Evolutionary conservation across 2,888 invertebrate genomes (phyloP).

Genomic region (Morinoia aosen): DNA sequence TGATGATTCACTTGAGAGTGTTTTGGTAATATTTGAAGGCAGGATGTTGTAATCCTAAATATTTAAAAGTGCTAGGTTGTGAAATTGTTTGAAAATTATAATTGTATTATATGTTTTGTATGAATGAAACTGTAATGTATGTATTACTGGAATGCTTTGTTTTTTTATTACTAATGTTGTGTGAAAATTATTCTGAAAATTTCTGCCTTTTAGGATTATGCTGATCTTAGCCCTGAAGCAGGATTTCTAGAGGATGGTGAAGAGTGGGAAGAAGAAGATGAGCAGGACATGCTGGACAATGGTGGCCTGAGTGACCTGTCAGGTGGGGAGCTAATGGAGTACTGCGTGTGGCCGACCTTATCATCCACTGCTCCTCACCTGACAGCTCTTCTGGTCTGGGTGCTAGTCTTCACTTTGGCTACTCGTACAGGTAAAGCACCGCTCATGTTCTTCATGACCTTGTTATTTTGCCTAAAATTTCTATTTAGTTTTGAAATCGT

Average conservation of each 20-base stretch:
- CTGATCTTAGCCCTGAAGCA: slow-evolving; percentile 38
- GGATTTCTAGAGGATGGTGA: neutral
- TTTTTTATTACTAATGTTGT: neutral
- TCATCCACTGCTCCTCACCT: slow-evolving; percentile 25
- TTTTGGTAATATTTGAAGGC: neutral
- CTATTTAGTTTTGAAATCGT: neutral
- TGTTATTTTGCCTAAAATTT: neutral
- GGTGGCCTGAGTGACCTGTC: neutral
- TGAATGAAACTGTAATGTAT: neutral
- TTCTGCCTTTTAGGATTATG: slow-evolving; percentile 44
- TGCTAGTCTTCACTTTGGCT: slow-evolving; percentile 9
- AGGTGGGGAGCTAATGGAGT: slow-evolving; percentile 18
- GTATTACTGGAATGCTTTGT: neutral
- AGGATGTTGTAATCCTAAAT: neutral
- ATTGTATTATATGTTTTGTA: neutral
- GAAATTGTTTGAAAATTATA: neutral
- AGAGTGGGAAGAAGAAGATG: neutral
- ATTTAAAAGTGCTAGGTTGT: neutral
- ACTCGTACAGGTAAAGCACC: neutral
- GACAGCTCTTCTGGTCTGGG: slow-evolving; percentile 7
- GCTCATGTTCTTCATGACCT: neutral
- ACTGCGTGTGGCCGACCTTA: slow-evolving; percentile 52
- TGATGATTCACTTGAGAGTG: neutral
- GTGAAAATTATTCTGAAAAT: neutral
- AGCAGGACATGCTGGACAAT: neutral